phyloP scores from a whole-genome alignment of 2,113 vertebrate species.

The Oryzias woworae region DNA sequence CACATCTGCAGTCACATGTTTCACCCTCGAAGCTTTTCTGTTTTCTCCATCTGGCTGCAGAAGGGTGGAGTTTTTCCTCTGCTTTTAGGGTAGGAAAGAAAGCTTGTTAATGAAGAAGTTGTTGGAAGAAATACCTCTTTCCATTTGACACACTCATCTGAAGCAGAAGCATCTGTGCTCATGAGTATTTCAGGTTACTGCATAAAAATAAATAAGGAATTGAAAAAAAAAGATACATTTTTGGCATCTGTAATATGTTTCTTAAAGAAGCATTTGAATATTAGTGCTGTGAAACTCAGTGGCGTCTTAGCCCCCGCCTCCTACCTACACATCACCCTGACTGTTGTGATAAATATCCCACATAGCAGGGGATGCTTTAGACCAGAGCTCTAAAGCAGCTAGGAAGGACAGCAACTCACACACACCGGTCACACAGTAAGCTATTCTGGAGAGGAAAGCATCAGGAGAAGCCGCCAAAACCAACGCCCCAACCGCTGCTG shows the following conservation, averaged over 20 bases:
- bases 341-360: slow-evolving; percentile 66
- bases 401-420: slow-evolving; percentile 32
- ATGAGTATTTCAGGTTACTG: neutral
- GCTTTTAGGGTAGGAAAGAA: slow-evolving; percentile 35
- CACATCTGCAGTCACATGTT: slow-evolving; percentile 18
- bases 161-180: slow-evolving; percentile 8
- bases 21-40: slow-evolving; percentile 25
- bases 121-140: slow-evolving; percentile 58
- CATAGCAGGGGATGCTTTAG: slow-evolving; percentile 50
- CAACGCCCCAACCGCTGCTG: slow-evolving; percentile 28
- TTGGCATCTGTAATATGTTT: neutral
- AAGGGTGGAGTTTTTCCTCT: slow-evolving; percentile 53
- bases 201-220: neutral
- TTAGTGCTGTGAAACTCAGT: slow-evolving; percentile 14
- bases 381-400: slow-evolving; percentile 31
- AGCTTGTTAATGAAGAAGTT: slow-evolving; percentile 41
- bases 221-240: neutral
- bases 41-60: slow-evolving; percentile 55
- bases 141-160: slow-evolving; percentile 57
- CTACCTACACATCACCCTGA: slow-evolving; percentile 33
- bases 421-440: slow-evolving; percentile 27
- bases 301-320: slow-evolving; percentile 17
- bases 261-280: neutral
- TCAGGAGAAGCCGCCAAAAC: slow-evolving; percentile 32
- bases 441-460: slow-evolving; percentile 42